Evolutionary conservation across 2,888 invertebrate genomes (phyloP), one percentile per base, ranked within the genome.

Genomic region (Polymixis lichenea): DNA sequence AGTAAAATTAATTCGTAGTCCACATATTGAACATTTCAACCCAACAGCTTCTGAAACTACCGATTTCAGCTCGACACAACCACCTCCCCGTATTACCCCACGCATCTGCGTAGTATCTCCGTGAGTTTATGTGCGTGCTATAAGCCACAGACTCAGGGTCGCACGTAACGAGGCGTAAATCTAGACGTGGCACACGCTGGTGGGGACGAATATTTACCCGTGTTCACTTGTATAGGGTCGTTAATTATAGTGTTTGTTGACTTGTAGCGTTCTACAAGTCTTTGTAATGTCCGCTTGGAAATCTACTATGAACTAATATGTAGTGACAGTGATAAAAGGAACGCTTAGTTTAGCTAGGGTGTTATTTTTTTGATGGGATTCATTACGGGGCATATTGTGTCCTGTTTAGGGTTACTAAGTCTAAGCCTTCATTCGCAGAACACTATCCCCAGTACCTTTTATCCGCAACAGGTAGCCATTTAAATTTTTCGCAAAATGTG

Each of bases 141-240:
- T 87, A 88, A 89, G 86, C 87, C 79, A 43, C 80, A 69, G 76
- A 60, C 53, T 53, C 55, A 73, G 76, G 66, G 78, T 77, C 79
- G 60, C 61, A 28, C 64, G 88, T 88, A 90, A 91, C 89, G 90
- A 89, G 84, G 88, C 85, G 86, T 86, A 86, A 90, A 91, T 81
- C 89, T 87, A 49, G 43, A 55, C 84, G 85, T 85, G 84, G 87
- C 72, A 65, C 53, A 46, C 22, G 55, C 64, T 56, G n/a, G 49
- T 60, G 22, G 51, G 43, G 49, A 56, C 65, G 75, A 70, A 71
- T 77, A n/a, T 69, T 68, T 28, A 11, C 56, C 56, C 72, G 61
- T 72, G 61, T 77, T 51, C 72, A 58, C 32, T 38, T 22, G 15
- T 32, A n/a, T 32, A n/a, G n/a, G 19, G 22, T 78, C 60, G 61